Conservation (phyloP, 2,113 vertebrate genomes). For the Hemichromis elongatus region DNA sequence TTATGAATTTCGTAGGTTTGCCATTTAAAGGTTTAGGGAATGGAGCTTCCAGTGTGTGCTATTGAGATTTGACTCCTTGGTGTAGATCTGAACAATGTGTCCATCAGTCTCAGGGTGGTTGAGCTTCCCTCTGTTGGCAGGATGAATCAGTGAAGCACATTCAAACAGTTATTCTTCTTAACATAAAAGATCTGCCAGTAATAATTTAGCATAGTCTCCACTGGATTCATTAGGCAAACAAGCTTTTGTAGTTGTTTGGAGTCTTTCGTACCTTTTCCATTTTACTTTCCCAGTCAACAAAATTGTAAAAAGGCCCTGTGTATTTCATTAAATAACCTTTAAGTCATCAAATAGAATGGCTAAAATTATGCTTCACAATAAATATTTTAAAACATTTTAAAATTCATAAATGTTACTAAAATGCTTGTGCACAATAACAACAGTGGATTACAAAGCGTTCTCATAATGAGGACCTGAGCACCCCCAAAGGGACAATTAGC, state of each 20-base stretch:
- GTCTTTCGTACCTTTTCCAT: neutral
- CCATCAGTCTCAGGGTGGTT: neutral
- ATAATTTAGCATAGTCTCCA: neutral
- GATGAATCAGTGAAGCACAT: neutral
- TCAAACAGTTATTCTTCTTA: neutral
- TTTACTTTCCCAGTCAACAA: neutral
- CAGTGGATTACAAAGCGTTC: conserved; percentile 47
- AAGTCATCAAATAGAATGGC: neutral
- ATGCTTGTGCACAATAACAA: conserved; percentile 32
- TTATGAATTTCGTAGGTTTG: neutral
- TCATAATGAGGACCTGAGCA: conserved; percentile 61
- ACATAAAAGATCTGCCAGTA: conserved; percentile 3
- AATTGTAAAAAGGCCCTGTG: neutral
- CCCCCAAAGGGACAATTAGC: conserved; percentile 70
- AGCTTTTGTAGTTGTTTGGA: neutral
- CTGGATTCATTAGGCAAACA: neutral
- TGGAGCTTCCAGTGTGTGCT: neutral
- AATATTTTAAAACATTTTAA: neutral
- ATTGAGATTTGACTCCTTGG: neutral
- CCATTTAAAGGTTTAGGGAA: neutral
- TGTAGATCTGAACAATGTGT: neutral
- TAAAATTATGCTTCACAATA: neutral
- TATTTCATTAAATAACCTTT: neutral
- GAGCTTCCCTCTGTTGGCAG: neutral
- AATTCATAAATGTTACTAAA: neutral